Conservation (phyloP, 2,888 invertebrate genomes). For the Patella ulyssiponensis region DNA sequence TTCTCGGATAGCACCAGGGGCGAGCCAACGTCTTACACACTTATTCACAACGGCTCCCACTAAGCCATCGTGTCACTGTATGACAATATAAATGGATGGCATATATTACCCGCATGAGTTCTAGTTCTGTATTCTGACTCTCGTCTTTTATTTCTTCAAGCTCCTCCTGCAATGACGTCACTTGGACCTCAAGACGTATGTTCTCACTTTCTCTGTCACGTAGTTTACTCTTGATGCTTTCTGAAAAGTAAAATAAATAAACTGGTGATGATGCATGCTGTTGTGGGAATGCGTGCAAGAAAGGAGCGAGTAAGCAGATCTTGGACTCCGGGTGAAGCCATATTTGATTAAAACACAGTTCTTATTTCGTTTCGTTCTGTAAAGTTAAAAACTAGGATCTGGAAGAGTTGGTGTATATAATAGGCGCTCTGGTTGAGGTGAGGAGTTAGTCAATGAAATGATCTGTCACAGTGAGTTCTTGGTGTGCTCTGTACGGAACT, state of each 20-base stretch:
- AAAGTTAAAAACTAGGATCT: no score
- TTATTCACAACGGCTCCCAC: no score
- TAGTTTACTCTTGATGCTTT: constrained; percentile 50
- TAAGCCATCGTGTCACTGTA: no score
- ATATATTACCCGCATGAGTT: constrained; percentile 47
- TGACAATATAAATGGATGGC: no score
- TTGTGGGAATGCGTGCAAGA: neutral
- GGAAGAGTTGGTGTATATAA: no score
- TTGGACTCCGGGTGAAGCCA: no score
- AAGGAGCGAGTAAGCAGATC: neutral
- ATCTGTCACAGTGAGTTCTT: no score
- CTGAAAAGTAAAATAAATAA: constrained; percentile 39
- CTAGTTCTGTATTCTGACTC: constrained; percentile 55
- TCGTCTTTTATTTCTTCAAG: constrained; percentile 57
- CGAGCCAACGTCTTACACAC: no score
- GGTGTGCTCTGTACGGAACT: no score
- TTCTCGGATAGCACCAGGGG: no score
- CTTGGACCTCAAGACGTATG: constrained; percentile 76
- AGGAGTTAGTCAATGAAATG: no score
- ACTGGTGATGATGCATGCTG: neutral
- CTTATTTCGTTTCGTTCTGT: neutral
- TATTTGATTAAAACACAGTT: neutral
- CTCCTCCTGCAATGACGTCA: constrained; percentile 49
- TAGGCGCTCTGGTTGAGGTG: no score
- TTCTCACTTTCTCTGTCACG: constrained; percentile 78